Evolutionary conservation across 2,797 vertebrate genomes (phyloP).

Genomic region (Megalops cyprinoides): DNA sequence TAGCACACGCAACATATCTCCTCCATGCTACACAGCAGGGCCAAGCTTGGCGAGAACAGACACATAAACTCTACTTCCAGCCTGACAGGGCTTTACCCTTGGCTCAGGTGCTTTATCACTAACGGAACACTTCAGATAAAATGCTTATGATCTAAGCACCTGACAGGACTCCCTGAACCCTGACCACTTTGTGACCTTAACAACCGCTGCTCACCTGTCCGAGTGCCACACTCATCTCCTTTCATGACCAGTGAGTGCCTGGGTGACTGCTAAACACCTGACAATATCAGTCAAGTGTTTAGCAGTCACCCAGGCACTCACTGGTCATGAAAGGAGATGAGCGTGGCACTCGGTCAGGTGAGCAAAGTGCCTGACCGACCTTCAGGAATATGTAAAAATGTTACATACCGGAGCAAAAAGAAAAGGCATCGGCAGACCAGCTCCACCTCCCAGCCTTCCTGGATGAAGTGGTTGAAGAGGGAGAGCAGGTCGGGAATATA

Average conservation of each 20-base stretch:
- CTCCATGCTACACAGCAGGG: conserved; percentile 6
- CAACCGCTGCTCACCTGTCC: background rate
- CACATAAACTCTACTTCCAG: background rate
- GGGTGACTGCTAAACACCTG: background rate
- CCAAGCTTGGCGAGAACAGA: background rate
- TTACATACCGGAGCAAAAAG: conserved; percentile 88
- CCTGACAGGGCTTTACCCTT: too few relatives aligned
- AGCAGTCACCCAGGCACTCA: background rate
- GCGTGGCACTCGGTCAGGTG: background rate
- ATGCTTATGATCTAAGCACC: background rate
- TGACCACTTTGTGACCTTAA: background rate
- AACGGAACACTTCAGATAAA: too few relatives aligned
- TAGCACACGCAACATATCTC: background rate
- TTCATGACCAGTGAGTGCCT: background rate
- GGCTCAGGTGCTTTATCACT: too few relatives aligned
- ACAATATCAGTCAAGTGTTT: background rate
- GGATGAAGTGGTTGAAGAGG: conserved; percentile 83
- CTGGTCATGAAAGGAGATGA: background rate
- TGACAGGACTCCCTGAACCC: background rate
- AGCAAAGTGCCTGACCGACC: background rate
- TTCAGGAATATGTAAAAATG: background rate
- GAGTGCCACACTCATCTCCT: background rate
- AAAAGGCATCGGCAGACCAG: conserved; percentile 92
- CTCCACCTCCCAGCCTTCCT: conserved; percentile 83
- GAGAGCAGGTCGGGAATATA: conserved; percentile 87